Percentiles rank a stretch among this genome's conserved stretches.
Conservation (phyloP, 2,888 invertebrate genomes). For the Pristionchus arcanus region DNA sequence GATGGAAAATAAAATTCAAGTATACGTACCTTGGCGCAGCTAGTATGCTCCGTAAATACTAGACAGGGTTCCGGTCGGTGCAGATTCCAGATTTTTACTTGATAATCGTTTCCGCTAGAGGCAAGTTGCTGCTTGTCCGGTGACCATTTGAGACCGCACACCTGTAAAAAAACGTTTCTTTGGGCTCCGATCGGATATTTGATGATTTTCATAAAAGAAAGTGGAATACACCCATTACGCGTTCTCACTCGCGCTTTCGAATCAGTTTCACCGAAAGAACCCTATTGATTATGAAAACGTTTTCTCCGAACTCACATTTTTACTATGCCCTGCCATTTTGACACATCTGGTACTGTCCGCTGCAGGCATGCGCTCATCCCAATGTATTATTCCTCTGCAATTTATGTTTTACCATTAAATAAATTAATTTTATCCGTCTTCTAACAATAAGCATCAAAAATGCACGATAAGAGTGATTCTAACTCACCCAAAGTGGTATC, state of each 20-base stretch:
- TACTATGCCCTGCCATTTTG: conserved; percentile 91
- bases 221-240: too few relatives aligned
- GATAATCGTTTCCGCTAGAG: conserved; percentile 98
- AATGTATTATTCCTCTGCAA: conserved; percentile 87
- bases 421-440: too few relatives aligned
- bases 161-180: too few relatives aligned
- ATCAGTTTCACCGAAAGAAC: too few relatives aligned
- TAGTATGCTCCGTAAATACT: conserved; percentile 95
- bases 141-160: conserved; percentile 97
- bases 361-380: conserved; percentile 90
- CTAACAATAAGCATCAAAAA: too few relatives aligned
- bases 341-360: conserved; percentile 84
- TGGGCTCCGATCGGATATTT: too few relatives aligned
- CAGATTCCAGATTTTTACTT: conserved; percentile 92
- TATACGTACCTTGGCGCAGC: conserved; percentile 90
- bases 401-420: background rate
- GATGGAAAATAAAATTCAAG: too few relatives aligned
- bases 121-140: conserved; percentile 97
- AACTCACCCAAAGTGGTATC: background rate
- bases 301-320: conserved; percentile 86
- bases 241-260: too few relatives aligned
- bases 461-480: too few relatives aligned
- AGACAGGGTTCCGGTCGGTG: conserved; percentile 86
- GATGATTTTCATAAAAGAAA: too few relatives aligned
- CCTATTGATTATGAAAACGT: background rate